A percentile compares a stretch with the other conserved stretches of the same genome.
These are phyloP conservation scores for Labeo catla DNA, from an alignment of 2,113 vertebrate species.

Conservation along the genomic window DNA sequence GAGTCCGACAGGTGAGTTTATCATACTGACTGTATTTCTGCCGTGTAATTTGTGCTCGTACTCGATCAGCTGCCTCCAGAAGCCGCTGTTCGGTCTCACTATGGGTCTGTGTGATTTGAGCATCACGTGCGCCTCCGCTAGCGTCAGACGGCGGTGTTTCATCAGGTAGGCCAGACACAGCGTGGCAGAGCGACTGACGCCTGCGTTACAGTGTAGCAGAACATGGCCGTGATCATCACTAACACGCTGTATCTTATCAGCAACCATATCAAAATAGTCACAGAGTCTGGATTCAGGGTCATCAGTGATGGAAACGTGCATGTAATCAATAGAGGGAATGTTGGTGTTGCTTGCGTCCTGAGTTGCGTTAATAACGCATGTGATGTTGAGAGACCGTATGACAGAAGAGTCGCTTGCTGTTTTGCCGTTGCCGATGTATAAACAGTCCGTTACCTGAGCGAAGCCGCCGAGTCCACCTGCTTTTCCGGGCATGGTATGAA, in stretches of 20 bases:
- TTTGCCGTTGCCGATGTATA: constrained; percentile 71
- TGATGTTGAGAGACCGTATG: constrained; percentile 63
- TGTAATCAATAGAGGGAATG: constrained; percentile 61
- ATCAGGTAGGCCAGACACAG: constrained; percentile 77
- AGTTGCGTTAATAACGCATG: constrained; percentile 71
- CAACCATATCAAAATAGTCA: constrained; percentile 71
- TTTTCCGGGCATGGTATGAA: neutral
- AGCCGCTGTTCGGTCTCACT: constrained; percentile 74
- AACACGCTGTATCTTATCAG: constrained; percentile 60
- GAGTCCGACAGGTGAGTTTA: constrained; percentile 70
- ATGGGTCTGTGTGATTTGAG: constrained; percentile 69
- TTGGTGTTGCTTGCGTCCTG: constrained; percentile 40
- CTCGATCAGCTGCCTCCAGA: constrained; percentile 77
- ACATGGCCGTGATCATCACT: constrained; percentile 62
- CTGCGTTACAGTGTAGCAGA: constrained; percentile 77
- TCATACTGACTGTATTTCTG: constrained; percentile 69
- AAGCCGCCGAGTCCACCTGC: constrained; percentile 65
- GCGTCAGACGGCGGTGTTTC: constrained; percentile 63
- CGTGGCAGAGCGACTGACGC: constrained; percentile 76
- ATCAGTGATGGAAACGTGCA: constrained; percentile 72
- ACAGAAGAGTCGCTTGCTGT: constrained; percentile 63
- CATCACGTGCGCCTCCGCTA: constrained; percentile 70
- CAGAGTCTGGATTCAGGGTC: constrained; percentile 62
- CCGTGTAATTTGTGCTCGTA: constrained; percentile 72
- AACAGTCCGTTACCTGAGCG: constrained; percentile 70